Conservation (phyloP, 2,797 vertebrate species). For the Paedocypris micromegethes region DNA sequence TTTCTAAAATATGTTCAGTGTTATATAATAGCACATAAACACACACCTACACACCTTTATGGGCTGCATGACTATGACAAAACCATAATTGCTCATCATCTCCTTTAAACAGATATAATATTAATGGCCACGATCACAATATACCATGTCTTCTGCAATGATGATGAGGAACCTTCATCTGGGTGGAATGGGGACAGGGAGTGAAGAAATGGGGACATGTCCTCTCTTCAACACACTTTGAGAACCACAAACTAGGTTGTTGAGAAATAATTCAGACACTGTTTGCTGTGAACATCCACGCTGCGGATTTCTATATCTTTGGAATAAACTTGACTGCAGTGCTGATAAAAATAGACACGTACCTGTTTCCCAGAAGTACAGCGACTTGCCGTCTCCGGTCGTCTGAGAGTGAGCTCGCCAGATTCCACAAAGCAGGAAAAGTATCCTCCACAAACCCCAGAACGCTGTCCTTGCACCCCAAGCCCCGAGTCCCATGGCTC, state of each 20-base stretch:
- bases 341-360: conserved; percentile 52
- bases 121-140: too few relatives aligned
- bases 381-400: conserved; percentile 75
- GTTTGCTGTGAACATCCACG: neutral
- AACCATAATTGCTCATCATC: too few relatives aligned
- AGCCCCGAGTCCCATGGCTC: conserved; percentile 73
- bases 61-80: too few relatives aligned
- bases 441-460: conserved; percentile 62
- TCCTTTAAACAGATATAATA: too few relatives aligned
- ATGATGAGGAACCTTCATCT: neutral
- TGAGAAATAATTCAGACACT: conserved; percentile 27
- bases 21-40: too few relatives aligned
- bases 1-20: too few relatives aligned
- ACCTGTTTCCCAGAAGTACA: conserved; percentile 97
- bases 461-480: conserved; percentile 58
- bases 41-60: too few relatives aligned
- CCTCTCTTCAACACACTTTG: conserved; percentile 12
- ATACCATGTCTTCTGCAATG: too few relatives aligned
- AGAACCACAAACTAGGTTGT: conserved; percentile 26
- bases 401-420: conserved; percentile 67
- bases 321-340: neutral
- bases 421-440: conserved; percentile 71
- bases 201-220: conserved; percentile 18
- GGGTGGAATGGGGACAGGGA: conserved; percentile 14
- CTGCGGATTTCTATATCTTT: conserved; percentile 5